phyloP scores from a whole-genome alignment of 2,888 invertebrate species.

The Charanyca ferruginea region DNA sequence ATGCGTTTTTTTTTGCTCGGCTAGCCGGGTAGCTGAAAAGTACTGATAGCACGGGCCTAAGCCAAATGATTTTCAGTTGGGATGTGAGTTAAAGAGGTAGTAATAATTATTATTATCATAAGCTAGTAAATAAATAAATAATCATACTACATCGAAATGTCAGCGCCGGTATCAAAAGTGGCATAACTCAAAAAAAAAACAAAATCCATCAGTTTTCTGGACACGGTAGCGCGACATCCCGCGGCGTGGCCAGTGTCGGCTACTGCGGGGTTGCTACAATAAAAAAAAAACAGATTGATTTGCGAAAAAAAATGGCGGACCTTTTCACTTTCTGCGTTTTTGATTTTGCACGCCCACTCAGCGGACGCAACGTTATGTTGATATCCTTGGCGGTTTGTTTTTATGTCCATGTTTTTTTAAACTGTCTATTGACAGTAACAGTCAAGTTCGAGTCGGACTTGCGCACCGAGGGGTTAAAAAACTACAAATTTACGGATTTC shows the following conservation, averaged over 20 bases:
- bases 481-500: too few species aligned
- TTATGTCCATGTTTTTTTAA: neutral
- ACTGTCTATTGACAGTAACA: too few species aligned
- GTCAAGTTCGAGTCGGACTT: too few species aligned
- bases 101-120: too few species aligned
- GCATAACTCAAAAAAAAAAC: slow-evolving; percentile 70
- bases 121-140: too few species aligned
- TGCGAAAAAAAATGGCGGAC: slow-evolving; percentile 78
- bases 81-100: too few species aligned
- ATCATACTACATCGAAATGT: slow-evolving; percentile 24
- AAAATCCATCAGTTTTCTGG: slow-evolving; percentile 75
- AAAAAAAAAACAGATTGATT: slow-evolving; percentile 82
- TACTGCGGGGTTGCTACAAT: slow-evolving; percentile 64
- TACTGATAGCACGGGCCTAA: too few species aligned
- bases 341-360: slow-evolving; percentile 87
- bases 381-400: slow-evolving; percentile 35
- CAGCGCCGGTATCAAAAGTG: slow-evolving; percentile 46
- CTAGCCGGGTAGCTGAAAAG: too few species aligned
- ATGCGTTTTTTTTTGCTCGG: too few species aligned
- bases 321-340: slow-evolving; percentile 79
- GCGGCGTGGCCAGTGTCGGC: slow-evolving; percentile 74
- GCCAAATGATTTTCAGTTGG: too few species aligned
- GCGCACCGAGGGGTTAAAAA: too few species aligned
- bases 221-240: slow-evolving; percentile 81
- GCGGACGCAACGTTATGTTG: slow-evolving; percentile 45